These are phyloP conservation scores for Lepeophtheirus nordmannii DNA, from an alignment of 2,888 invertebrate genomes.

Conservation along the genomic window DNA sequence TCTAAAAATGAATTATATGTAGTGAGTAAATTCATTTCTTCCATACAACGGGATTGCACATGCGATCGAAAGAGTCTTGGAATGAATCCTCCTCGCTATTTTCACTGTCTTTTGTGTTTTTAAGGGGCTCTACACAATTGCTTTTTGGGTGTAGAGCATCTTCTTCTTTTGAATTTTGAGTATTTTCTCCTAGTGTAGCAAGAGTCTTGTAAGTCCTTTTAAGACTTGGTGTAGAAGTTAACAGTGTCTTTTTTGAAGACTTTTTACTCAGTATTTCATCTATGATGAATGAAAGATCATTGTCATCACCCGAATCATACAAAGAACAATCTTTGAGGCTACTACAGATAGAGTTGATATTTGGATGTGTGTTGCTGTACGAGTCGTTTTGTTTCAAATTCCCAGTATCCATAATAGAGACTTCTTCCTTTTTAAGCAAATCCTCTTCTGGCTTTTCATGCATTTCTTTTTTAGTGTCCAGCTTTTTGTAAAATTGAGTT, in stretches of 20 bases:
- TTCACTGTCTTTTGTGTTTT: background rate
- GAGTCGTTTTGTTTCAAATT: background rate
- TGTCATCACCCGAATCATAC: background rate
- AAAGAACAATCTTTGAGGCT: background rate
- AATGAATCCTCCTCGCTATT: background rate
- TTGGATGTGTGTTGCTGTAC: background rate
- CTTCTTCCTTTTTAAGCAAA: background rate
- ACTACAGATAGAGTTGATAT: background rate
- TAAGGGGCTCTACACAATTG: background rate
- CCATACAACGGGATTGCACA: constrained; percentile 11
- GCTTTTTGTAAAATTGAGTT: background rate
- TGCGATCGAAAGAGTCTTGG: constrained; percentile 18
- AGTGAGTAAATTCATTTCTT: background rate
- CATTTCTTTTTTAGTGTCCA: background rate
- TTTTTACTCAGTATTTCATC: constrained; percentile 12
- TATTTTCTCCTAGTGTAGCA: too few species aligned
- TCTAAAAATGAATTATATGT: too few species aligned
- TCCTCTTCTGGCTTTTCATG: background rate
- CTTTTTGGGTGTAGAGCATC: too few species aligned
- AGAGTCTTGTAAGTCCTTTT: too few species aligned
- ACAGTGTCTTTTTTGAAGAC: background rate
- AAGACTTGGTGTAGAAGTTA: background rate
- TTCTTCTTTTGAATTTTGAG: too few species aligned
- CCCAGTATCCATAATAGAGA: background rate
- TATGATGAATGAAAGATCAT: constrained; percentile 9